These are phyloP conservation scores for Uria aalge DNA, from an alignment of 2,113 vertebrate species.

Conservation along the genomic window DNA sequence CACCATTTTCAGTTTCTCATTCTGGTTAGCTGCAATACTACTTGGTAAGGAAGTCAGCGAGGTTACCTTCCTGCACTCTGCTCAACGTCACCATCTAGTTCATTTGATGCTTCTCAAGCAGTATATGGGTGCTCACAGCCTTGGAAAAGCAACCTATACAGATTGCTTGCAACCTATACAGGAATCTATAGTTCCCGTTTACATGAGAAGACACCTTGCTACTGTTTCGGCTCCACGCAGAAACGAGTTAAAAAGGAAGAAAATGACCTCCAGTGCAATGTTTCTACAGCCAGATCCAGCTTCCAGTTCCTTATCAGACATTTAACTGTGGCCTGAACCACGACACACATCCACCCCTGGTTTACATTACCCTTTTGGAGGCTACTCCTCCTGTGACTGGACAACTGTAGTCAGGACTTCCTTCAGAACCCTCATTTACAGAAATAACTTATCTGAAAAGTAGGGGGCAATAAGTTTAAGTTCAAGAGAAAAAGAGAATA, in stretches of 20 bases:
- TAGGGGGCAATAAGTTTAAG: neutral
- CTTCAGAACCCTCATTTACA: neutral
- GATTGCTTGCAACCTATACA: no score
- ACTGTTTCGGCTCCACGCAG: neutral
- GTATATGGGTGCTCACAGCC: neutral
- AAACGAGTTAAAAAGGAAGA: neutral
- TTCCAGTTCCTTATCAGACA: neutral
- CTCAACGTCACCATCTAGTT: neutral
- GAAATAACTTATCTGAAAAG: neutral
- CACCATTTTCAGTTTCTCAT: neutral
- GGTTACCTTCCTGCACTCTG: neutral
- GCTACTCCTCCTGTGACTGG: neutral
- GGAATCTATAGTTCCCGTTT: neutral
- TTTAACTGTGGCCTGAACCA: neutral
- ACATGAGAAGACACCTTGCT: neutral
- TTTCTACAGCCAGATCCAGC: neutral
- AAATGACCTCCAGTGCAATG: neutral
- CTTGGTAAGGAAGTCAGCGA: neutral
- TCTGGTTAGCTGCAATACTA: neutral
- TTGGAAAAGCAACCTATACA: neutral
- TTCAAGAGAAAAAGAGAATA: neutral
- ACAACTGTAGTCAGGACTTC: neutral
- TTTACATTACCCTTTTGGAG: neutral
- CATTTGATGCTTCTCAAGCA: neutral
- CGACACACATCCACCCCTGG: fast-evolving